Percentiles rank a stretch among this genome's conserved stretches.
Evolutionary conservation across 2,113 vertebrate genomes (phyloP).

Genomic region (Ceyx cyanopectus): DNA sequence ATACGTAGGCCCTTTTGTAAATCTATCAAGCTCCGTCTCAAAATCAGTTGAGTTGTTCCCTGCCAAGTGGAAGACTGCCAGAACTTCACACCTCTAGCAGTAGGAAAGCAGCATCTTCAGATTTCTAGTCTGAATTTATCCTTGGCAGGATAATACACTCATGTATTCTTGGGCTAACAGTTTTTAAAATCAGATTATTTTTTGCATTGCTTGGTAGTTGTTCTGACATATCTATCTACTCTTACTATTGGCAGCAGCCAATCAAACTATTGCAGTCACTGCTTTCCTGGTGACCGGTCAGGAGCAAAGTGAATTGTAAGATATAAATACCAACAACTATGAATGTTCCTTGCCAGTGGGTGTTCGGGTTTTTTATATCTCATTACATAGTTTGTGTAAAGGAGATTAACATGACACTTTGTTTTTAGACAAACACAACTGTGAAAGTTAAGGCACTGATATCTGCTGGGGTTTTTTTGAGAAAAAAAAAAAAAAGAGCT

Average conservation of each 20-base stretch:
- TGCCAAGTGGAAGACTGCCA: not conserved
- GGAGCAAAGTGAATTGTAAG: not conserved
- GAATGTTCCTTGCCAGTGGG: not conserved
- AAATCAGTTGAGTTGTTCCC: not conserved
- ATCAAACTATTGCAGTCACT: not conserved
- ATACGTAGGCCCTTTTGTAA: accelerated
- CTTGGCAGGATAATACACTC: not conserved
- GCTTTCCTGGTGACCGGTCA: not conserved
- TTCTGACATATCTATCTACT: not conserved
- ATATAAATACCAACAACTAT: not conserved
- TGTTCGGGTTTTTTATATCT: not conserved
- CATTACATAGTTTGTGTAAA: not conserved
- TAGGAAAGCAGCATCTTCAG: not conserved
- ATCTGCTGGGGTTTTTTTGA: not conserved
- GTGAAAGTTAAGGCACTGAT: not conserved
- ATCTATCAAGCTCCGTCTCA: not conserved
- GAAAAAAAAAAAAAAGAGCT: not conserved
- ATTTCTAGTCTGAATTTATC: not conserved
- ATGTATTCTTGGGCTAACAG: not conserved
- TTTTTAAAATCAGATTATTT: not conserved
- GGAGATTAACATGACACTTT: not conserved
- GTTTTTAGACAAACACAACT: not conserved
- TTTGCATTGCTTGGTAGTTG: not conserved
- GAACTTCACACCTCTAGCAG: not conserved
- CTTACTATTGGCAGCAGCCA: not conserved